Percentiles rank a stretch among this genome's conserved stretches.
These are phyloP conservation scores for Arctia plantaginis DNA, from an alignment of 2,888 invertebrate species.

Conservation along the genomic window DNA sequence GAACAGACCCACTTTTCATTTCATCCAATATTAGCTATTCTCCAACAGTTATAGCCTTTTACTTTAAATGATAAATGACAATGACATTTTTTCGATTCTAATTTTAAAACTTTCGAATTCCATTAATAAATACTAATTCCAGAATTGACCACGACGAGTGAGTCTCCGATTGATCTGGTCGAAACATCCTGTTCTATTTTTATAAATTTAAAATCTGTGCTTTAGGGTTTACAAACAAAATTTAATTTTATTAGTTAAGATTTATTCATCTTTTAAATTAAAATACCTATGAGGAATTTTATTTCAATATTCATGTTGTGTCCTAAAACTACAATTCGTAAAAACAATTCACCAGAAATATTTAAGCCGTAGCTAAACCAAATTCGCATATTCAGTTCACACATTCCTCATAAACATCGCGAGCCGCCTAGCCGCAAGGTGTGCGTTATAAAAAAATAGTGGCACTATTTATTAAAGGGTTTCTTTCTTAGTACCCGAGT, in stretches of 20 bases:
- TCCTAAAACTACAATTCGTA: background rate
- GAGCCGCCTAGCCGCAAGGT: conserved; percentile 72
- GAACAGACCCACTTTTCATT: background rate
- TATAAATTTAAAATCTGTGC: too few species aligned
- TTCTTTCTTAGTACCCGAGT: conserved; percentile 59
- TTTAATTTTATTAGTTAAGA: too few species aligned
- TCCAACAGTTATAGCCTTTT: background rate
- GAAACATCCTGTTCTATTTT: too few species aligned
- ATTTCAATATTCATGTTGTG: background rate
- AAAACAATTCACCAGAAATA: background rate
- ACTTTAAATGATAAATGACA: background rate
- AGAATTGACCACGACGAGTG: too few species aligned
- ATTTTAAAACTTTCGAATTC: too few species aligned
- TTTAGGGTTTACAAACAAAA: too few species aligned
- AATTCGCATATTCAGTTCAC: conserved; percentile 74
- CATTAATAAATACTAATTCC: too few species aligned
- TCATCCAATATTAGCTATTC: background rate
- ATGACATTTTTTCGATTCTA: too few species aligned
- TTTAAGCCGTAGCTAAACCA: conserved; percentile 8
- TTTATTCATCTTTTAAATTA: too few species aligned
- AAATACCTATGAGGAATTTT: background rate
- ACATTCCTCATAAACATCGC: conserved; percentile 74
- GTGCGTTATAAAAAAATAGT: conserved; percentile 78
- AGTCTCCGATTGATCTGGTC: too few species aligned
- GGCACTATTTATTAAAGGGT: conserved; percentile 84